Base-by-base conservation (phyloP, 2,113 vertebrate species). In the Eurypyga helias region DNA sequence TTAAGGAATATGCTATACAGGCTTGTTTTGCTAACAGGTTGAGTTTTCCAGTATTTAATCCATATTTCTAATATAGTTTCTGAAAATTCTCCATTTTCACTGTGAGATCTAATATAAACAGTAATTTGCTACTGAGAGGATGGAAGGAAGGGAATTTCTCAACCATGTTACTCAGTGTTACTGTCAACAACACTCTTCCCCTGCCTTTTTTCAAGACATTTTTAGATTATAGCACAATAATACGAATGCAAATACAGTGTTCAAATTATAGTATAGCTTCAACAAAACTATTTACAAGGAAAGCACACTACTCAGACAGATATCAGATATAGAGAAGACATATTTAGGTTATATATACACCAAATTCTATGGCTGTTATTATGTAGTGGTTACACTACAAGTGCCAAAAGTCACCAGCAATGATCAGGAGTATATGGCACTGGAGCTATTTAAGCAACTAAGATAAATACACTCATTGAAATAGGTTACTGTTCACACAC, bases 371-470 rank as follows among this genome's bases (percentile, higher is more conserved):
- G 45, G 29, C 60, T 86, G 46, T 29, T 89, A 77, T 45, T 60
- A 49, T 15, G 31, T 21, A 49, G 46, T 49, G 64, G 55, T 84
- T 92, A 25, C 46, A 13, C 20, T 58, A 1, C 33, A 34, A 73
- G 60, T 48, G 67, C 55, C 55, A 92, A 46, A 46, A 93, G 95
- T 93, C 92, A 83, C 23, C 43, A 77, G 54, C 1, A 26, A 61
- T 52, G 65, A 96, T 75, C 13, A 94, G 57, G 38, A 77, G 20
- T 31, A 57, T 69, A 10, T 13, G 38, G 81, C 69, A 91, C 54
- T 46, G 62, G 36, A 80, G 95, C 58, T 80, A 62, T 92, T 90
- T 73, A 93, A 93, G 54, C 79, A 96, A 77, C 84, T 77, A 80
- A 93, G 70, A 93, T 57, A 91, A 94, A 88, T 62, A 88, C 58